phyloP scores from a whole-genome alignment of 1,140 invertebrate species.

The Drosophila funebris region DNA sequence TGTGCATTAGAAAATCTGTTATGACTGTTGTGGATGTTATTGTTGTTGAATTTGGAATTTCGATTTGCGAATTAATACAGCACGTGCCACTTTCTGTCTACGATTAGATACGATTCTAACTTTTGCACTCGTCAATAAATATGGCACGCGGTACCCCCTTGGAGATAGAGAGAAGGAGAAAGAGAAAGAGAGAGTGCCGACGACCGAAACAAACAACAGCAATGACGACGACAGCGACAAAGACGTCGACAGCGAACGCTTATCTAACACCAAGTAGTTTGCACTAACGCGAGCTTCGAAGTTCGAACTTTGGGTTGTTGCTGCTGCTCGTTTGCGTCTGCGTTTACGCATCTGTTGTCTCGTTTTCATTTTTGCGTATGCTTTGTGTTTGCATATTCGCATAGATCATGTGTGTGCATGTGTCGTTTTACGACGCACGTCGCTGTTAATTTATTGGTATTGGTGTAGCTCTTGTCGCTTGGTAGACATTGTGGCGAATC shows the following conservation, averaged over 20 bases:
- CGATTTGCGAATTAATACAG: conserved; percentile 3
- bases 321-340: too few species aligned
- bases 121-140: conserved; percentile 33
- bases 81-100: conserved; percentile 40
- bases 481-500: conserved; percentile 46
- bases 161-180: too few species aligned
- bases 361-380: conserved; percentile 17
- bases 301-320: neutral
- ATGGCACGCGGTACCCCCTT: neutral
- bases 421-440: conserved; percentile 20
- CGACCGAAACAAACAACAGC: neutral
- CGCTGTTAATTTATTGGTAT: neutral
- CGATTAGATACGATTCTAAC: conserved; percentile 49
- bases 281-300: conserved; percentile 16
- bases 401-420: conserved; percentile 30
- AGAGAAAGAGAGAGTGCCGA: neutral
- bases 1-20: neutral
- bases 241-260: conserved; percentile 6
- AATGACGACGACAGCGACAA: neutral
- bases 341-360: conserved; percentile 16
- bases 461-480: conserved; percentile 23
- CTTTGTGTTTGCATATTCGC: conserved; percentile 34
- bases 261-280: conserved; percentile 33
- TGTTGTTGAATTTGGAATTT: neutral
- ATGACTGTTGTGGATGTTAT: neutral